Evolutionary conservation across 35 echinoderm and acorn worm genomes (phyloP).

Genomic region (Anneissia japonica): DNA sequence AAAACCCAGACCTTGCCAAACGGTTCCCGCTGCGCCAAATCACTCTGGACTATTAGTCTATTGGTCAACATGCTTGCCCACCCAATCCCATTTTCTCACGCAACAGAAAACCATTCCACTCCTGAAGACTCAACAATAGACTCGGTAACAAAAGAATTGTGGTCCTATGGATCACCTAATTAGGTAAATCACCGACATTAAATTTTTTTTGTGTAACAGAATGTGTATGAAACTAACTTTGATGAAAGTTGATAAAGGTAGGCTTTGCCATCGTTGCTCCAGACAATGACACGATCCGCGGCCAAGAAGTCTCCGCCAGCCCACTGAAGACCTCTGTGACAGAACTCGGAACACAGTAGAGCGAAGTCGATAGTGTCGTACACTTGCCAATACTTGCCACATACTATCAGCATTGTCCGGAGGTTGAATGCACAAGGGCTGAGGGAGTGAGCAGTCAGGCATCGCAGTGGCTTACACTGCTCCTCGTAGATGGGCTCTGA

Average conservation of each 20-base stretch:
- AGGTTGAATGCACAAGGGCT: constrained; percentile 89
- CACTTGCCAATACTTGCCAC: constrained; percentile 96
- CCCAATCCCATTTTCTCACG: too few relatives aligned
- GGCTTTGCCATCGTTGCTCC: constrained; percentile 89
- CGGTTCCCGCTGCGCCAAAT: too few relatives aligned
- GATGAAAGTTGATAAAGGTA: constrained; percentile 95
- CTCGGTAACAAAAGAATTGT: too few relatives aligned
- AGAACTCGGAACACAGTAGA: constrained; percentile 70
- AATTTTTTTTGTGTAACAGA: too few relatives aligned
- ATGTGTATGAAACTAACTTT: constrained; percentile 63
- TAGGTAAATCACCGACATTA: too few relatives aligned
- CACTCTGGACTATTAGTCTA: too few relatives aligned
- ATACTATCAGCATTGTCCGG: constrained; percentile 81
- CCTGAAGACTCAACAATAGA: too few relatives aligned
- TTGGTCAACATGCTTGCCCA: too few relatives aligned
- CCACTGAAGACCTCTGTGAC: constrained; percentile 85
- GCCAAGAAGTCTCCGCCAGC: constrained; percentile 89
- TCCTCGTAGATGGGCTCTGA: constrained; percentile 72
- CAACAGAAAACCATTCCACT: too few relatives aligned
- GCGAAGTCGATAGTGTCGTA: constrained; percentile 97
- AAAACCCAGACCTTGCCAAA: too few relatives aligned
- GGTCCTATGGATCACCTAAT: too few relatives aligned
- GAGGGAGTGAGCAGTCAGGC: constrained; percentile 66
- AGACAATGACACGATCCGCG: constrained; percentile 85
- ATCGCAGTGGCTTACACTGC: constrained; percentile 90